Evolutionary conservation across 2,888 invertebrate genomes (phyloP).

Genomic region (Rotaria sp.): DNA sequence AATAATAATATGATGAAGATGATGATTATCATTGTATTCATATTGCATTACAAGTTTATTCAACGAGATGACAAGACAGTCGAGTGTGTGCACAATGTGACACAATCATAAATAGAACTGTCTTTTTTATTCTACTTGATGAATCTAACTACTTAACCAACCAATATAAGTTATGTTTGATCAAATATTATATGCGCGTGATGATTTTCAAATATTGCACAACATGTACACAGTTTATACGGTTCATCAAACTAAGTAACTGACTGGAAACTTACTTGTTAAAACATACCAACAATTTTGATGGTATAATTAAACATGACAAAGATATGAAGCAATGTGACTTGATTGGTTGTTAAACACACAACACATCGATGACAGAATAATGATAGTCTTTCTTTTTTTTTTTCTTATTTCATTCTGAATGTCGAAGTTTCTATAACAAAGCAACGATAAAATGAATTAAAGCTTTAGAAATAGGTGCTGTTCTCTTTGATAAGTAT

Average conservation of each 20-base stretch:
- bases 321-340: neutral
- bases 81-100: neutral
- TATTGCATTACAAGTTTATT: neutral
- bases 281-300: neutral
- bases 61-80: neutral
- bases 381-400: neutral
- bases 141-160: neutral
- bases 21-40: neutral
- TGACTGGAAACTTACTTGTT: neutral
- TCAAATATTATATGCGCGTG: neutral
- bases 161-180: neutral
- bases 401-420: neutral
- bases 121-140: neutral
- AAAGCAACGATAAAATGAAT: neutral
- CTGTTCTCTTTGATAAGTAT: neutral
- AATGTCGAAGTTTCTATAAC: neutral
- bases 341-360: neutral
- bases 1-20: neutral
- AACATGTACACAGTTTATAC: neutral
- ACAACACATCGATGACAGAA: neutral
- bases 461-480: neutral
- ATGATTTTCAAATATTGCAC: slow-evolving; percentile 9
- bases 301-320: neutral
- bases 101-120: neutral
- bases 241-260: neutral